A percentile compares a stretch with the other conserved stretches of the same genome.
phyloP scores from a whole-genome alignment of 2,113 vertebrate species.

The Smithornis capensis region DNA sequence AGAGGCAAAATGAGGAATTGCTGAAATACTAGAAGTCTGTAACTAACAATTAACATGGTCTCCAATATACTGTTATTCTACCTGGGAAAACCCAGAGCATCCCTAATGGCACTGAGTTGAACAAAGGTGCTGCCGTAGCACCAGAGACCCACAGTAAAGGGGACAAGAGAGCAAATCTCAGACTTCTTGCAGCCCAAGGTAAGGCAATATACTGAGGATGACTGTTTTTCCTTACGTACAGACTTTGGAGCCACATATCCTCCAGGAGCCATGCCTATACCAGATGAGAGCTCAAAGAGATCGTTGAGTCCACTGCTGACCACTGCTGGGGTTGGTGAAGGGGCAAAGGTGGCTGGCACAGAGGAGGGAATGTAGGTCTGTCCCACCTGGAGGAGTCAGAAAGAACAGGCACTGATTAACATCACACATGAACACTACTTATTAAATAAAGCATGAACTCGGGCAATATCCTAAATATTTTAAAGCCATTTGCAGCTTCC shows the following conservation, averaged over 20 bases:
- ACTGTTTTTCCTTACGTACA: conserved; percentile 75
- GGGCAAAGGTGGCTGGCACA: conserved; percentile 94
- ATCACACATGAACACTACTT: background rate
- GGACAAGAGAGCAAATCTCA: background rate
- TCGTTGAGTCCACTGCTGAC: conserved; percentile 93
- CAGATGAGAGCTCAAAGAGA: conserved; percentile 93
- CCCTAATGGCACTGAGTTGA: background rate
- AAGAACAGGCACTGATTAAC: background rate
- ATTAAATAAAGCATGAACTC: background rate
- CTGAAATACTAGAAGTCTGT: background rate
- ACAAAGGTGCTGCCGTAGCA: background rate
- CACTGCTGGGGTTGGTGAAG: conserved; percentile 92
- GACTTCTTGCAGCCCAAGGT: background rate
- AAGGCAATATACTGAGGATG: background rate
- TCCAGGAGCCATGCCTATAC: conserved; percentile 92
- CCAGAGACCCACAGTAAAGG: background rate
- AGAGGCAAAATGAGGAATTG: background rate
- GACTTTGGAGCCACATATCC: conserved; percentile 87
- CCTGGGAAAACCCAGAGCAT: background rate
- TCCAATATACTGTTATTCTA: background rate
- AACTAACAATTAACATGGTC: background rate
- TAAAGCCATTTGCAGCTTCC: conserved; percentile 8
- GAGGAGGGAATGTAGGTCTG: conserved; percentile 95
- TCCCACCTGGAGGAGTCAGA: conserved; percentile 83
- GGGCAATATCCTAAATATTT: conserved; percentile 48